These are phyloP conservation scores for Ichneumoninae sp. DNA, from an alignment of 2,888 invertebrate genomes.

Conservation along the genomic window DNA sequence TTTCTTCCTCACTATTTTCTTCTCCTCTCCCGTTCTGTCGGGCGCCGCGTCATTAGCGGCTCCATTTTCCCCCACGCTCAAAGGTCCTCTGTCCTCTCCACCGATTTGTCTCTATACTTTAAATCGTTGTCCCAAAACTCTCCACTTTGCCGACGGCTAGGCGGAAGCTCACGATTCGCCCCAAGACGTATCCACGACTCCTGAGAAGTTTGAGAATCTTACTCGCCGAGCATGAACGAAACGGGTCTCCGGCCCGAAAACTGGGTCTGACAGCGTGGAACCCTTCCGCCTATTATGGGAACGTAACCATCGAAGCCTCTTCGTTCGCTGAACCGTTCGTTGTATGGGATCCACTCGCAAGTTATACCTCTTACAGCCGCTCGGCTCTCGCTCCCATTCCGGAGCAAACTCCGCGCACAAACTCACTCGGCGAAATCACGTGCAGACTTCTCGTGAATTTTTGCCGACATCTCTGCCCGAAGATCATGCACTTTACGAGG, in stretches of 20 bases:
- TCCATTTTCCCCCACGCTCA: neutral
- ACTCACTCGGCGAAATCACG: neutral
- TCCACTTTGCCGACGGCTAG: neutral
- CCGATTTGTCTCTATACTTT: conserved; percentile 6
- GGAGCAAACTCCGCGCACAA: neutral
- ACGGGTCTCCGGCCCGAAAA: conserved; percentile 50
- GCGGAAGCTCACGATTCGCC: conserved; percentile 31
- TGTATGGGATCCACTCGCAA: conserved; percentile 15
- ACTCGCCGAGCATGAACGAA: conserved; percentile 50
- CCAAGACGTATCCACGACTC: conserved; percentile 24
- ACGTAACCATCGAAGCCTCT: conserved; percentile 23
- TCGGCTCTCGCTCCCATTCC: conserved; percentile 23
- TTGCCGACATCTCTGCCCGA: neutral
- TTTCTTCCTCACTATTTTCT: conserved; percentile 19
- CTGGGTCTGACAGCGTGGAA: conserved; percentile 31
- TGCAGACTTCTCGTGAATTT: conserved; percentile 19
- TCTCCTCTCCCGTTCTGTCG: conserved; percentile 17
- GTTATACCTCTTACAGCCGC: neutral
- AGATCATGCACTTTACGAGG: conserved; percentile 60
- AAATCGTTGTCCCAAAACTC: conserved; percentile 4
- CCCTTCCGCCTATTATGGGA: conserved; percentile 42
- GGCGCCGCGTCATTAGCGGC: conserved; percentile 56
- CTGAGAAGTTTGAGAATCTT: neutral
- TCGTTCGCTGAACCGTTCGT: conserved; percentile 50
- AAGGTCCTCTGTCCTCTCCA: neutral